Percentiles rank a stretch among this genome's conserved stretches.
These are phyloP conservation scores for Atta texana DNA, from an alignment of 1,140 invertebrate species.

Conservation along the genomic window DNA sequence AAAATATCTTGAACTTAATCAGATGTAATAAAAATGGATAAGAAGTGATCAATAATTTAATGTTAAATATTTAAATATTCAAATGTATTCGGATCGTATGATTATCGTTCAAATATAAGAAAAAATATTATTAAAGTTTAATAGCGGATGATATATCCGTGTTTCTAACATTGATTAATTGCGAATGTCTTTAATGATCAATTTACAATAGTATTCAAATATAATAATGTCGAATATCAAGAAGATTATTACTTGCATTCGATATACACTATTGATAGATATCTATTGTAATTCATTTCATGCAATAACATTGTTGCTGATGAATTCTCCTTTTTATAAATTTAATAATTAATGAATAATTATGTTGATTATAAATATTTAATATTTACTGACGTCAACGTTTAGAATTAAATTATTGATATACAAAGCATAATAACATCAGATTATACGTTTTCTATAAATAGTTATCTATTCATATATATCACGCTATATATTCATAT, in stretches of 20 bases:
- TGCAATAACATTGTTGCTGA: background rate
- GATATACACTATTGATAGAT: background rate
- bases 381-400: conserved; percentile 4
- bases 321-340: background rate
- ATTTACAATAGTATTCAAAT: conserved; percentile 19
- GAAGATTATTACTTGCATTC: background rate
- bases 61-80: conserved; percentile 50
- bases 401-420: background rate
- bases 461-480: background rate
- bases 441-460: background rate
- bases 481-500: background rate
- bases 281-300: background rate
- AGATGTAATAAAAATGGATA: background rate
- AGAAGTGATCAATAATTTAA: conserved; percentile 30
- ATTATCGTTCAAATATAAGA: background rate
- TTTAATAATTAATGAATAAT: conserved; percentile 9
- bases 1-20: conserved; percentile 14
- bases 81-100: conserved; percentile 33
- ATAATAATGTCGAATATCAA: background rate
- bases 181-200: background rate
- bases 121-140: background rate
- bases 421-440: background rate
- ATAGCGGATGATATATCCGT: background rate
- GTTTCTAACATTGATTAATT: conserved; percentile 2
- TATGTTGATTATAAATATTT: background rate